These are phyloP conservation scores for Centruroides vittatus DNA, from an alignment of 1,140 invertebrate species.

Conservation along the genomic window DNA sequence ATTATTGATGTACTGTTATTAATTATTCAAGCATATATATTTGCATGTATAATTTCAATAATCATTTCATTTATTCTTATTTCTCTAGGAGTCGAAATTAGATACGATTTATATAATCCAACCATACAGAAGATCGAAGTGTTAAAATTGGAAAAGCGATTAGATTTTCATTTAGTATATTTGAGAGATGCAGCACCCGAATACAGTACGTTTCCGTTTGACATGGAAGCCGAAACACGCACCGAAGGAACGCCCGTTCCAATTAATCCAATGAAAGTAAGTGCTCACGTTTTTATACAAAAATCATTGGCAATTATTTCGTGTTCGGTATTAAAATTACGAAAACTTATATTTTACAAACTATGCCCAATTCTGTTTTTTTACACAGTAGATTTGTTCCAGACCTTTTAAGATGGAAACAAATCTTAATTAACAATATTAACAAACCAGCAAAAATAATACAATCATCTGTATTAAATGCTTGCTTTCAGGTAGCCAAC, in stretches of 20 bases:
- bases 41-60: background rate
- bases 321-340: too few species aligned
- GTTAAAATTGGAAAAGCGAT: slow-evolving; percentile 74
- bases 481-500: too few species aligned
- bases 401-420: too few species aligned
- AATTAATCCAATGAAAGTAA: slow-evolving; percentile 70
- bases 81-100: slow-evolving; percentile 60
- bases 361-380: too few species aligned
- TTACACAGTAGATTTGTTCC: too few species aligned
- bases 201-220: slow-evolving; percentile 82
- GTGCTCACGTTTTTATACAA: background rate
- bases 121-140: slow-evolving; percentile 79
- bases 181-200: slow-evolving; percentile 83
- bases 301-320: too few species aligned
- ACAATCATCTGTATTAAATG: too few species aligned
- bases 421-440: too few species aligned
- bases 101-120: slow-evolving; percentile 89
- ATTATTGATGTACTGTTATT: too few species aligned
- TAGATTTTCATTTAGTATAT: slow-evolving; percentile 82
- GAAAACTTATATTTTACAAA: too few species aligned
- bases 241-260: slow-evolving; percentile 63
- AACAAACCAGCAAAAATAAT: too few species aligned
- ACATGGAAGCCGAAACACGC: slow-evolving; percentile 68
- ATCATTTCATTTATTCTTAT: slow-evolving; percentile 14
- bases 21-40: too few species aligned